Evolutionary conservation across 1,140 invertebrate genomes (phyloP).

Genomic region (Cyrtorhinus lividipennis): DNA sequence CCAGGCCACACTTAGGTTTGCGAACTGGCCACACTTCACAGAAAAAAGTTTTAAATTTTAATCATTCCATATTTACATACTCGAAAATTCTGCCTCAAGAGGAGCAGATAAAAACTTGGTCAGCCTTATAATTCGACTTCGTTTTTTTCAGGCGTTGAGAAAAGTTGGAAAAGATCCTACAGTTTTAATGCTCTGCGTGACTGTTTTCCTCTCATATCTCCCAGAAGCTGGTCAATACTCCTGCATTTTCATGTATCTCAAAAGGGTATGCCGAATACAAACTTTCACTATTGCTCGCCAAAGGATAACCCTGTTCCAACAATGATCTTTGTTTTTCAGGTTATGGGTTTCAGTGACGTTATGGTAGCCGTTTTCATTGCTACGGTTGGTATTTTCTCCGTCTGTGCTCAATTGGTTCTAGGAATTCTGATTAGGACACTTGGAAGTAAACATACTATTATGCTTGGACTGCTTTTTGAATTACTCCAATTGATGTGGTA

Average conservation of each 20-base stretch:
- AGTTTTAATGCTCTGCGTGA: conserved; percentile 90
- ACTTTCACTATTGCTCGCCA: too few species aligned
- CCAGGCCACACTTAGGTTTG: too few species aligned
- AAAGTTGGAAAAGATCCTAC: conserved; percentile 93
- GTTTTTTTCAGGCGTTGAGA: conserved; percentile 49
- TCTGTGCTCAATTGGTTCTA: conserved; percentile 83
- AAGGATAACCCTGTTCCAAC: background rate
- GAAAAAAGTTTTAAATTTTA: too few species aligned
- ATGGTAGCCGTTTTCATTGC: conserved; percentile 97
- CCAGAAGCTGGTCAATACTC: conserved; percentile 99
- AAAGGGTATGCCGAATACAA: conserved; percentile 60
- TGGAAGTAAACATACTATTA: conserved; percentile 93
- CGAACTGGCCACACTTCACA: too few species aligned
- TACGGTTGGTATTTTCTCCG: conserved; percentile 89
- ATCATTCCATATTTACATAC: too few species aligned
- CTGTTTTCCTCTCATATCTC: conserved; percentile 94
- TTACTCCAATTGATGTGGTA: conserved; percentile 95
- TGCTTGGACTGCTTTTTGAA: conserved; percentile 90
- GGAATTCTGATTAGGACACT: conserved; percentile 80
- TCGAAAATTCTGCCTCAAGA: too few species aligned
- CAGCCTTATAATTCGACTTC: conserved; percentile 7
- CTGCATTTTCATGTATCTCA: conserved; percentile 98
- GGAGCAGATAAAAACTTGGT: too few species aligned
- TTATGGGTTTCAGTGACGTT: conserved; percentile 89
- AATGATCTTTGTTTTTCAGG: conserved; percentile 33